phyloP scores from a whole-genome alignment of 2,113 vertebrate species.

The Apteryx owenii region DNA sequence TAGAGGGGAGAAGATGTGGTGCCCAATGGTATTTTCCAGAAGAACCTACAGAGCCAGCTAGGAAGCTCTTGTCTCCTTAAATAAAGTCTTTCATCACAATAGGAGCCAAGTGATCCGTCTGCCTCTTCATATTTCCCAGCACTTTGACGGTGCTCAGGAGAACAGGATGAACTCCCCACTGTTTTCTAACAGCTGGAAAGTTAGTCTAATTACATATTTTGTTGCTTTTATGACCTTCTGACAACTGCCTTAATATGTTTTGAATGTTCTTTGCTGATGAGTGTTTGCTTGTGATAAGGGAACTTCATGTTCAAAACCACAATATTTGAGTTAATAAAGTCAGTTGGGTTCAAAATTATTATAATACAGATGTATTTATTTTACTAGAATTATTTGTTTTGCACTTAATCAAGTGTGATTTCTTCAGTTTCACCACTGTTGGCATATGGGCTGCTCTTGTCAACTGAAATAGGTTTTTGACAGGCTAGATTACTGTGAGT shows the following conservation, averaged over 20 bases:
- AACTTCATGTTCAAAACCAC: conserved; percentile 46
- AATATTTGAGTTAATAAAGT: conserved; percentile 58
- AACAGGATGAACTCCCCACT: neutral
- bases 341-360: conserved; percentile 11
- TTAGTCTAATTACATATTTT: neutral
- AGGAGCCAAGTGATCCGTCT: neutral
- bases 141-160: neutral
- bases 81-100: neutral
- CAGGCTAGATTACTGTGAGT: neutral
- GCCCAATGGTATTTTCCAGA: neutral
- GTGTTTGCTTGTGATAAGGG: neutral
- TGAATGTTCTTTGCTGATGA: neutral
- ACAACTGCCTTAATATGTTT: neutral
- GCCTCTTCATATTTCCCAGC: neutral
- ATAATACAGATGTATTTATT: conserved; percentile 6
- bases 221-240: neutral
- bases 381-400: conserved; percentile 18
- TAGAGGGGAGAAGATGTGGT: neutral
- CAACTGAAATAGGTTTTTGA: conserved; percentile 21
- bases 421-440: neutral
- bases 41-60: neutral
- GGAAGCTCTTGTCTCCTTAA: neutral
- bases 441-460: neutral
- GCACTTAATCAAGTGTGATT: neutral
- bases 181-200: neutral